Percentiles rank a stretch among this genome's conserved stretches.
These are phyloP conservation scores for Enteromius treurensis DNA, from an alignment of 2,797 vertebrate genomes.

Conservation along the genomic window DNA sequence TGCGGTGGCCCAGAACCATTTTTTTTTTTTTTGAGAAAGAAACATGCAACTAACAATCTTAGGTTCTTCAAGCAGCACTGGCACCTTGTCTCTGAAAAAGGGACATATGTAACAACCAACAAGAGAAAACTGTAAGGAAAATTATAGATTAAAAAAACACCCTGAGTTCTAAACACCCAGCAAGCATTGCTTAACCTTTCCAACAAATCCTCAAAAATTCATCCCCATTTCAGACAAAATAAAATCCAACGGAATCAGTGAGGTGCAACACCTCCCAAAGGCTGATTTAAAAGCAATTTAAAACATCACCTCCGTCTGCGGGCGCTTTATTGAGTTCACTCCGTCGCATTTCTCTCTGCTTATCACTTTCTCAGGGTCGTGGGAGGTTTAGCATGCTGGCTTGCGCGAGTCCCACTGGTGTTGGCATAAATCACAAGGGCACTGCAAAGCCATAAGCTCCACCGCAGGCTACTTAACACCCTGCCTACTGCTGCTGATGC, in stretches of 20 bases:
- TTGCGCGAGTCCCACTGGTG: background rate
- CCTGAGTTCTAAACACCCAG: background rate
- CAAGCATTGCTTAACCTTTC: slow-evolving; percentile 28
- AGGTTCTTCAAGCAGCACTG: background rate
- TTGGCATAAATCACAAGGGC: slow-evolving; percentile 44
- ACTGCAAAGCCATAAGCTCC: slow-evolving; percentile 48
- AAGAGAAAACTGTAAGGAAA: slow-evolving; percentile 7
- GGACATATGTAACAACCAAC: background rate
- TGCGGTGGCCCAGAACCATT: background rate
- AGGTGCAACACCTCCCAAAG: slow-evolving; percentile 27
- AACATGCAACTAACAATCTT: background rate
- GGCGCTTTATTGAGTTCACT: slow-evolving; percentile 49
- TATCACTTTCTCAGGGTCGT: slow-evolving; percentile 45
- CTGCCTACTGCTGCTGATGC: slow-evolving; percentile 20
- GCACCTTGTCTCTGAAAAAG: background rate
- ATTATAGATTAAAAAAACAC: background rate
- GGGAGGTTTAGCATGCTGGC: slow-evolving; percentile 35
- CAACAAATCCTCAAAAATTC: slow-evolving; percentile 31
- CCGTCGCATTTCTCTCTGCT: slow-evolving; percentile 23
- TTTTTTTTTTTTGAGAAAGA: background rate
- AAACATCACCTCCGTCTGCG: slow-evolving; percentile 40
- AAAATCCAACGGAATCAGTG: slow-evolving; percentile 33
- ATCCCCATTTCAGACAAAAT: slow-evolving; percentile 10
- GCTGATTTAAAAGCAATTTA: slow-evolving; percentile 49
- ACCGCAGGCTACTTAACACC: slow-evolving; percentile 43